Evolutionary conservation across 2,113 vertebrate genomes (phyloP).

Genomic region (Anolis sagrei): DNA sequence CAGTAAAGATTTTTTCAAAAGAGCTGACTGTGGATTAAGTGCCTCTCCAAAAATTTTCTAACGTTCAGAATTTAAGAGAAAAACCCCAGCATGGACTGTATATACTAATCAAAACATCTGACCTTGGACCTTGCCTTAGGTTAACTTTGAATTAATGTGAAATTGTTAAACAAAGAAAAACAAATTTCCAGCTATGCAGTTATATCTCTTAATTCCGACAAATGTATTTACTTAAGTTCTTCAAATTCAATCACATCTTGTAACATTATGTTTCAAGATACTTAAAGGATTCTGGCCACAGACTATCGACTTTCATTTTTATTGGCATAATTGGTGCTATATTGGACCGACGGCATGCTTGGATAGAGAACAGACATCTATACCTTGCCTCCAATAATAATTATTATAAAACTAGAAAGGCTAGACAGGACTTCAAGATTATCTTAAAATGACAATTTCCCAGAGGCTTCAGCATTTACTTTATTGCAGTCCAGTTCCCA

Average conservation of each 20-base stretch:
- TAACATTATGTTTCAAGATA: constrained; percentile 8
- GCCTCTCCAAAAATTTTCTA: background rate
- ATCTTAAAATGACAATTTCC: no score
- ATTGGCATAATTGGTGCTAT: background rate
- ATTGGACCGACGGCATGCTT: background rate
- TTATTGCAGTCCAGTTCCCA: no score
- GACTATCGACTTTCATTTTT: background rate
- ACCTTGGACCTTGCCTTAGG: constrained; percentile 55
- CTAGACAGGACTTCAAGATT: no score
- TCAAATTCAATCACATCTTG: constrained; percentile 27
- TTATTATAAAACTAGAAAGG: no score
- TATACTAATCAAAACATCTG: background rate
- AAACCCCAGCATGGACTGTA: background rate
- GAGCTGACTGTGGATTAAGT: background rate
- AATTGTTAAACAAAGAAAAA: constrained; percentile 55
- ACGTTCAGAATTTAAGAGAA: background rate
- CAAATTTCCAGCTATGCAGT: constrained; percentile 50
- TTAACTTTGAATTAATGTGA: constrained; percentile 5
- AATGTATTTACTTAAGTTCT: constrained; percentile 37
- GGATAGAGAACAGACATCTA: no score
- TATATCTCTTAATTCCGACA: constrained; percentile 49
- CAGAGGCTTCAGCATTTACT: no score
- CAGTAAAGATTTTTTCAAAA: background rate
- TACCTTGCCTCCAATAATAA: background rate
- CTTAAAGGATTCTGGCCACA: background rate